phyloP scores from a whole-genome alignment of 1,140 invertebrate species.

The Bactericera cockerelli region DNA sequence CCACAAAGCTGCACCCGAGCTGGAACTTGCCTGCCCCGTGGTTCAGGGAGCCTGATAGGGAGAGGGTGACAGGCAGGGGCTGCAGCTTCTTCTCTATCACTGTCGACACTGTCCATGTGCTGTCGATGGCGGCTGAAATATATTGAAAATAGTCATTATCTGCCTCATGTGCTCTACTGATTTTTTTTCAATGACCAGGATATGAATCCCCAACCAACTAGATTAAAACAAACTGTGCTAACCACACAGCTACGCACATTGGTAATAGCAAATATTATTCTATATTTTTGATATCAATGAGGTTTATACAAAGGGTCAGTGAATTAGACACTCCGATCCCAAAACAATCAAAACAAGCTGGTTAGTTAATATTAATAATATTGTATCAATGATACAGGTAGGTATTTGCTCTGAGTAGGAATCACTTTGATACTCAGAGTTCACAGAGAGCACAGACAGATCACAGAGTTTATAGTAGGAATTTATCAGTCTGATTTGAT shows the following conservation, averaged over 20 bases:
- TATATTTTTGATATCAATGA: no score
- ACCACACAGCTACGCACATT: background rate
- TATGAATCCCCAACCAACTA: slow-evolving; percentile 13
- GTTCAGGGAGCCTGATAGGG: slow-evolving; percentile 82
- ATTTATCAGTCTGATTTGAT: no score
- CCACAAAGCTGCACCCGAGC: slow-evolving; percentile 72
- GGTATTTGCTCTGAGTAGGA: no score
- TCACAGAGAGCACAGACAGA: no score
- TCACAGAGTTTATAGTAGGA: no score
- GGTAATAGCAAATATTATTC: background rate
- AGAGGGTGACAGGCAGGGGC: slow-evolving; percentile 84
- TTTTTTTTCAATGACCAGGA: background rate
- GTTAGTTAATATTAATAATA: no score
- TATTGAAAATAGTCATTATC: no score
- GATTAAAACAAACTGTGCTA: background rate
- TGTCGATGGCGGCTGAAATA: slow-evolving; percentile 70
- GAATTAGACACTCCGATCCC: no score
- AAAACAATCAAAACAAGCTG: no score
- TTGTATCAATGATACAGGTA: no score
- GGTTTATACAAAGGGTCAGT: no score
- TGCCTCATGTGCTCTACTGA: background rate
- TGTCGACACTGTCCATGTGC: slow-evolving; percentile 88
- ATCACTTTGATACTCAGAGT: no score
- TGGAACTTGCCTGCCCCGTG: slow-evolving; percentile 77
- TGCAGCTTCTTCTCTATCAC: slow-evolving; percentile 86